These are phyloP conservation scores for Aricia agestis DNA, from an alignment of 1,140 invertebrate genomes.

Conservation along the genomic window DNA sequence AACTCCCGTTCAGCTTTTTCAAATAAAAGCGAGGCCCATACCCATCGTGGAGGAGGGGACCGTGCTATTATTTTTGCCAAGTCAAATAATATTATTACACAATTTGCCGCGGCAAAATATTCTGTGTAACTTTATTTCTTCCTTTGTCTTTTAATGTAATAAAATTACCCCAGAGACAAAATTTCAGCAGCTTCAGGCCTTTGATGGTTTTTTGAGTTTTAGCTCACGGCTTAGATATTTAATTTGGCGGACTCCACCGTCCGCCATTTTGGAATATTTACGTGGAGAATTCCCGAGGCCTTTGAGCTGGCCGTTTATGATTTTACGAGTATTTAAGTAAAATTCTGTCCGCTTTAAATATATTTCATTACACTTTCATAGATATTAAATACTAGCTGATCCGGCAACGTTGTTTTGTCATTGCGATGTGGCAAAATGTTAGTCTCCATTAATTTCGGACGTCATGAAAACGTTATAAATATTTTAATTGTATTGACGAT, in stretches of 20 bases:
- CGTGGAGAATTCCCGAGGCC: not conserved
- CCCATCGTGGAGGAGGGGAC: too few relatives aligned
- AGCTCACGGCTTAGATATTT: not conserved
- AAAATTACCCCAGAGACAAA: not conserved
- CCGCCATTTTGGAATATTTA: conserved; percentile 1
- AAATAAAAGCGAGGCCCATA: too few relatives aligned
- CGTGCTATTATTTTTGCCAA: too few relatives aligned
- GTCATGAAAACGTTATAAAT: too few relatives aligned
- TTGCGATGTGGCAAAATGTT: too few relatives aligned
- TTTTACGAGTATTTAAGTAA: conserved; percentile 1
- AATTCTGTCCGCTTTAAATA: not conserved
- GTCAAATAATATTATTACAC: not conserved
- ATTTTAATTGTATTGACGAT: too few relatives aligned
- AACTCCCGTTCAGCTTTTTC: too few relatives aligned
- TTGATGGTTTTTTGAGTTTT: not conserved
- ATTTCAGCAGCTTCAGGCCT: not conserved
- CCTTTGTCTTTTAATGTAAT: not conserved
- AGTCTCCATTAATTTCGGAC: too few relatives aligned
- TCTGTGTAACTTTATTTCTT: not conserved
- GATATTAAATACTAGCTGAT: not conserved
- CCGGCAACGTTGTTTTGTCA: too few relatives aligned
- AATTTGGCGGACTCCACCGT: not conserved
- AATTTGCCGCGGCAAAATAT: not conserved
- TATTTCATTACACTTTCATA: not conserved
- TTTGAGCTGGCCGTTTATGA: not conserved